Percentiles rank a stretch among this genome's conserved stretches.
phyloP scores from a whole-genome alignment of 2,113 vertebrate species.

The Monarcha castaneiventris region DNA sequence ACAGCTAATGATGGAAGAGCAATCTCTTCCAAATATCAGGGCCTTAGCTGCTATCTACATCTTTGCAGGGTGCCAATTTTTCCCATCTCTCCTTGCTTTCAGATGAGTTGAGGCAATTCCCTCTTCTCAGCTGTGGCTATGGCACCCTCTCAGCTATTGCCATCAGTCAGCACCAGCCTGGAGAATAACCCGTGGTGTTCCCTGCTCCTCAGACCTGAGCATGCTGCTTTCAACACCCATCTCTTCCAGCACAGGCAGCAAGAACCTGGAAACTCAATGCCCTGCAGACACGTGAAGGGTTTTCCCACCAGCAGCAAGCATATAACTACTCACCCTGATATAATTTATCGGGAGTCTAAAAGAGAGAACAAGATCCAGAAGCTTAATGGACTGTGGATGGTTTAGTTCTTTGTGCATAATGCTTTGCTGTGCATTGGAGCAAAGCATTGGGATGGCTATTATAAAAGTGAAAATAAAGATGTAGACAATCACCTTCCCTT shows the following conservation, averaged over 20 bases:
- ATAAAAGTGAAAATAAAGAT: not conserved
- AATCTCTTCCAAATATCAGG: not conserved
- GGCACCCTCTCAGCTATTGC: not conserved
- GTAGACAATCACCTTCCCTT: not conserved
- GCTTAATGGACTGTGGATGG: not conserved
- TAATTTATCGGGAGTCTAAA: not conserved
- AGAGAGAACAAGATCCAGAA: not conserved
- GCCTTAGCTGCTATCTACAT: not conserved
- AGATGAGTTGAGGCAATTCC: rapidly evolving
- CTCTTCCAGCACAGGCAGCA: not conserved
- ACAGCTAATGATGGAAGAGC: not conserved
- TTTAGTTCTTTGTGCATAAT: not conserved
- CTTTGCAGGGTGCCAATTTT: not conserved
- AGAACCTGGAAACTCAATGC: not conserved
- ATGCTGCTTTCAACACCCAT: not conserved
- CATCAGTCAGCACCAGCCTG: not conserved
- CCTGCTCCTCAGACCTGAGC: not conserved
- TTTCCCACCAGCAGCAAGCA: not conserved
- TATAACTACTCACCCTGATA: not conserved
- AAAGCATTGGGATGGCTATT: not conserved
- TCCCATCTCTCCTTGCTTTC: not conserved
- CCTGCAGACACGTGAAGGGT: not conserved
- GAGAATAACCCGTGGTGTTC: not conserved
- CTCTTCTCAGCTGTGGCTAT: not conserved
- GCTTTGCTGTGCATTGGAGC: not conserved